Evolutionary conservation across 1,140 invertebrate genomes (phyloP), one percentile per base, ranked within the genome.

Genomic region (Drosophila jambulina): DNA sequence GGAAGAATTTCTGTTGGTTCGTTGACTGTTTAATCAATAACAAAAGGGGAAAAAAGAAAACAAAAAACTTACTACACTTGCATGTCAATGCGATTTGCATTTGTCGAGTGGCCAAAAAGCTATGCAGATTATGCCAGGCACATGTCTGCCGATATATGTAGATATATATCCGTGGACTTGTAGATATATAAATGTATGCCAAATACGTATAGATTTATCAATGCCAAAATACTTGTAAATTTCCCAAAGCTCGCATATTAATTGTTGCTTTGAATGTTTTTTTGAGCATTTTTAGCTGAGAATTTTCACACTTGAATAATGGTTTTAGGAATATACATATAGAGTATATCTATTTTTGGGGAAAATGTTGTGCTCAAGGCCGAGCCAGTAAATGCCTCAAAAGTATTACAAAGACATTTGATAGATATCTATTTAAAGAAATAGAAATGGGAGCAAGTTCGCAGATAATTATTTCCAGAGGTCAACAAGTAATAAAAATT

Each of bases 11-110:
- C 34, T 56, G 56, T 71, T 59, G 43, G 69, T 58, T 69, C 69
- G 67, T 75, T 72, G 83, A 61, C 83, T 87, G 83, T 87, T 87
- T 74, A 87, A 87, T 87, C 83, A 87, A 87, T 87, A 87, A 79
- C 48, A 61, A 77, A 63, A 64, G 19, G 12, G 6, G 32, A 21
- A 49, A 32, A 29, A 61, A 36, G 21, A 36, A 36, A 56, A 25
- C 17, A 38, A 48, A 45, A 54, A 12, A 75, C 54, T 59, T 19
- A 19, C n/a, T n/a, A n/a, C n/a, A n/a, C 67, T 87, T 87, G 84
- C 83, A 88, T 87, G 83, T 87, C 83, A 87, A 77, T 87, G 76
- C 83, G 75, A 62, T 79, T 58, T 25, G 51, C 49, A 64, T 57
- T 63, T 64, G 23, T 57, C 49, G 43, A 56, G 78, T 67, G 69